Base-by-base conservation (phyloP, 2,888 invertebrate species). In the Agrochola lychnidis region DNA sequence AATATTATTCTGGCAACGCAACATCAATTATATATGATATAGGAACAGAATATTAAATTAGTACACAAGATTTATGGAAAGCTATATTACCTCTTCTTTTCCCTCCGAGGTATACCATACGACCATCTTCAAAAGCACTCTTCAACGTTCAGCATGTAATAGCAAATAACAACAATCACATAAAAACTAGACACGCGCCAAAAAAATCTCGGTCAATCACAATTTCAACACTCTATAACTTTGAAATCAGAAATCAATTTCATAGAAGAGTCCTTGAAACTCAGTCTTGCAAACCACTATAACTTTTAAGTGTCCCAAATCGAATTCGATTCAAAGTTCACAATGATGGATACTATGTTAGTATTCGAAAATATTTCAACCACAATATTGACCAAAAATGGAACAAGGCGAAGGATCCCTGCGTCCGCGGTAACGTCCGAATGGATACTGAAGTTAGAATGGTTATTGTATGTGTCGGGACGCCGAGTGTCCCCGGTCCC, bases 21-120 rank as follows among this genome's bases (percentile, higher is more conserved):
- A n/a, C 14, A 70, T 53, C 42, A 64, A 76, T 57, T 63, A 45
- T 51, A 64, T 42, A 42, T 61, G 14, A 48, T 66, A 61, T 16
- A 40, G 16, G 22, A 42, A 36, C 25, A 25, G 16, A 67, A 76
- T 42, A 2, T n/a, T 1, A 25, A 42, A 64, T 9, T 51, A 2
- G 10, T 56, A 62, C 14, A 57, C 42, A 53, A 48, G 5, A 30
- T 70, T 14, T 40, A 14, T 22, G 7, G 45, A 51, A 36, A 45
- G 19, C 48, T 48, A 36, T 48, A 64, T 59, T 89, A 88, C 88
- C 86, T 88, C 86, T 66, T 88, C 88, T 82, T 83, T 81, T 10
- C 74, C 61, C 12, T 83, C 89, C 42, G 81, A 70, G 0, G 79
- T 87, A 73, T 88, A 88, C 88, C 88, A 88, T 79, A 88, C 89